Conservation (phyloP, 2,797 vertebrate species). For the Pangasius macronema region DNA sequence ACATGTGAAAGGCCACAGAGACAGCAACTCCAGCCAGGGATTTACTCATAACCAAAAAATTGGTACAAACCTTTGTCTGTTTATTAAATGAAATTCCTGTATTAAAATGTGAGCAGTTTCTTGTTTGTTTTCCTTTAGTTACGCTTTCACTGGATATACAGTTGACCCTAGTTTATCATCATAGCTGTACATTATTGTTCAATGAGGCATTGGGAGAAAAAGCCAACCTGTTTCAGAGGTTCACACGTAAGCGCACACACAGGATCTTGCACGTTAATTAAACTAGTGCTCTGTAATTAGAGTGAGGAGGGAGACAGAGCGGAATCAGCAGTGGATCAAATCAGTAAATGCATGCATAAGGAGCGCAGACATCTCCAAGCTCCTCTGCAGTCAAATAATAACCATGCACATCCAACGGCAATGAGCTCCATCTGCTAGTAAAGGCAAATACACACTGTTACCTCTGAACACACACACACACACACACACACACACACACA, state of each 20-base stretch:
- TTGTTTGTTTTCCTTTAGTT: neutral
- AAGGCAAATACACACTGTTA: conserved; percentile 20
- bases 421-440: conserved; percentile 11
- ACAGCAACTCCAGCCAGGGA: neutral
- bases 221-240: conserved; percentile 2
- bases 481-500: too few relatives aligned
- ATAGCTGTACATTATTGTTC: neutral
- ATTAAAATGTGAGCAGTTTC: neutral
- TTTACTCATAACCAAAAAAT: neutral
- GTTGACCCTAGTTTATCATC: neutral
- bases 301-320: neutral
- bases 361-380: neutral
- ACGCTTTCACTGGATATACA: neutral
- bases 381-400: conserved; percentile 18
- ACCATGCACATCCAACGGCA: conserved; percentile 41
- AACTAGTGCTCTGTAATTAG: conserved; percentile 50
- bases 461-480: neutral
- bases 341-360: neutral
- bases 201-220: neutral
- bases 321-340: neutral
- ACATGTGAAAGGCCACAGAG: neutral
- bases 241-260: neutral
- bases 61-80: too few relatives aligned
- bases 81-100: neutral
- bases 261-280: conserved; percentile 47